Conservation (phyloP, 2,797 vertebrate genomes). For the Bradypus variegatus region DNA sequence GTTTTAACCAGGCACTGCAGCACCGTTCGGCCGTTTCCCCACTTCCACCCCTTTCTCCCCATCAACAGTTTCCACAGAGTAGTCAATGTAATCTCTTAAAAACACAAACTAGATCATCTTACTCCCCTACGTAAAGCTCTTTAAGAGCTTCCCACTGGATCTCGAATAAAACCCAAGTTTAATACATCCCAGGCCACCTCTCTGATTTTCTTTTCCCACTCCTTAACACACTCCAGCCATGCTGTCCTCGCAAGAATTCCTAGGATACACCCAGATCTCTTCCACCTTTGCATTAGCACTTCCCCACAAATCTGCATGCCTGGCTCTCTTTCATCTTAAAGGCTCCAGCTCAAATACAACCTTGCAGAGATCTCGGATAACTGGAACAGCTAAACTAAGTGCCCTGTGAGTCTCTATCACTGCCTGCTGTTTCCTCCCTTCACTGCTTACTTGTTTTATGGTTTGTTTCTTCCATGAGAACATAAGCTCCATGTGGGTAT, state of each 20-base stretch:
- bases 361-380: not conserved
- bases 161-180: not conserved
- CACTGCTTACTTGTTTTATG: not conserved
- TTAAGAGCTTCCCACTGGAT: not conserved
- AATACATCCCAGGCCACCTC: not conserved
- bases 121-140: not conserved
- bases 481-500: not conserved
- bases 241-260: not conserved
- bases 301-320: not conserved
- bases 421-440: not conserved
- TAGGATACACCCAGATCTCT: not conserved
- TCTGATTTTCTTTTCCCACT: not conserved
- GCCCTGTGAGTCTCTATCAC: no score
- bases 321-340: not conserved
- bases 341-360: not conserved
- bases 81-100: not conserved
- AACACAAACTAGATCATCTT: not conserved
- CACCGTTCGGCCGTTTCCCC: not conserved
- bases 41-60: not conserved
- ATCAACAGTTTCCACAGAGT: not conserved
- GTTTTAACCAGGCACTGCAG: fast-evolving
- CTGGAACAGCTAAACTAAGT: not conserved
- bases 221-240: not conserved
- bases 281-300: not conserved
- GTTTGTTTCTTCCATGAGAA: not conserved